phyloP scores from a whole-genome alignment of 2,113 vertebrate species.

The Macrotis lagotis region DNA sequence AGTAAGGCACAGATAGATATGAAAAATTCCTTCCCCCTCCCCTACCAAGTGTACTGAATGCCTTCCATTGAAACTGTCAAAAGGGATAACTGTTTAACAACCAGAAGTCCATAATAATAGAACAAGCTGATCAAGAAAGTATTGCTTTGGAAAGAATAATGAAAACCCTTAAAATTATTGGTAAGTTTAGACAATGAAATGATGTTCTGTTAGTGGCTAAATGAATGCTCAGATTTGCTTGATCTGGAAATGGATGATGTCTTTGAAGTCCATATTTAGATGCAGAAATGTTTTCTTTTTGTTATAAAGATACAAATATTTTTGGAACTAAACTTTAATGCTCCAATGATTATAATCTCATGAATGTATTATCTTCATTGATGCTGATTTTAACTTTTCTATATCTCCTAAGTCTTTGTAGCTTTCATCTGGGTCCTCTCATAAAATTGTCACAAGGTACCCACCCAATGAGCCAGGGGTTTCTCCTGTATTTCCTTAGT shows the following conservation, averaged over 20 bases:
- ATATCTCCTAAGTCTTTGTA: not conserved
- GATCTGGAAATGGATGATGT: conserved; percentile 64
- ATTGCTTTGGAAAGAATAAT: conserved; percentile 45
- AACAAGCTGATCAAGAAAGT: conserved; percentile 25
- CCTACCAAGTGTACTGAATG: not conserved
- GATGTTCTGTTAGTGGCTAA: not conserved
- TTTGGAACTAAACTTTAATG: conserved; percentile 56
- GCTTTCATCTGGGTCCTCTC: not conserved
- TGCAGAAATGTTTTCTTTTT: conserved; percentile 25
- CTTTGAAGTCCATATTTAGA: conserved; percentile 49
- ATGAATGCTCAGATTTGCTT: conserved; percentile 22
- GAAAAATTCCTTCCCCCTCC: conserved; percentile 4
- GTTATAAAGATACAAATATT: conserved; percentile 41
- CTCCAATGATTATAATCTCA: not conserved
- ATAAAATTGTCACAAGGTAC: not conserved
- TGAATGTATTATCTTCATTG: not conserved
- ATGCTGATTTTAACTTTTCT: not conserved
- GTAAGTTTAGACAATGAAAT: conserved; percentile 40
- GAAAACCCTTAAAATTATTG: not conserved
- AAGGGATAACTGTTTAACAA: conserved; percentile 32
- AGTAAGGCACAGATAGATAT: not conserved
- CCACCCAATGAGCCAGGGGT: not conserved
- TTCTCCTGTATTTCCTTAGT: not conserved
- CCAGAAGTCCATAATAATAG: conserved; percentile 19
- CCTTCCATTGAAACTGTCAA: conserved; percentile 45